These are phyloP conservation scores for Rhineura floridana DNA, from an alignment of 2,113 vertebrate genomes.

Conservation along the genomic window DNA sequence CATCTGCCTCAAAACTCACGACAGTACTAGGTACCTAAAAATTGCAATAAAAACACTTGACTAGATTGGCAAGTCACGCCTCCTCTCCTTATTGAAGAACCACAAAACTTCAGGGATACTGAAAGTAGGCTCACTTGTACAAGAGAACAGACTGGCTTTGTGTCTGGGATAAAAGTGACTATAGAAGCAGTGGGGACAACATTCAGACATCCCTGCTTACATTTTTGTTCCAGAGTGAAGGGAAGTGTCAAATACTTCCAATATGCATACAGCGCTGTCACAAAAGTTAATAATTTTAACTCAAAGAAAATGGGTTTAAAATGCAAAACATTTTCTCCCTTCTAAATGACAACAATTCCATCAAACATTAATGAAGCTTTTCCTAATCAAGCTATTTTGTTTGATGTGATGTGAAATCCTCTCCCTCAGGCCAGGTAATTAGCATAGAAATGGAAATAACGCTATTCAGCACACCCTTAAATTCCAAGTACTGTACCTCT, in stretches of 20 bases:
- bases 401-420: background rate
- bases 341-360: background rate
- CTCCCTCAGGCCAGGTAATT: no score
- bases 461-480: background rate
- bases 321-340: no score
- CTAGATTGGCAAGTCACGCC: rapidly evolving
- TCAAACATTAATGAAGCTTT: no score
- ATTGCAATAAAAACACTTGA: no score
- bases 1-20: background rate
- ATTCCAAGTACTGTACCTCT: no score
- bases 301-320: no score
- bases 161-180: background rate
- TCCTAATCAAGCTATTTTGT: background rate
- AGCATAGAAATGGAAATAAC: background rate
- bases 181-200: background rate
- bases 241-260: background rate
- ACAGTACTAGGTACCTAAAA: background rate
- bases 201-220: background rate
- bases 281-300: background rate
- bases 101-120: background rate
- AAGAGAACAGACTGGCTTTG: background rate
- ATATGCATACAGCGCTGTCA: background rate
- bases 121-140: no score
- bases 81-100: rapidly evolving
- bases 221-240: no score